Conservation (phyloP, 2,113 vertebrate genomes). For the Sula dactylatra region DNA sequence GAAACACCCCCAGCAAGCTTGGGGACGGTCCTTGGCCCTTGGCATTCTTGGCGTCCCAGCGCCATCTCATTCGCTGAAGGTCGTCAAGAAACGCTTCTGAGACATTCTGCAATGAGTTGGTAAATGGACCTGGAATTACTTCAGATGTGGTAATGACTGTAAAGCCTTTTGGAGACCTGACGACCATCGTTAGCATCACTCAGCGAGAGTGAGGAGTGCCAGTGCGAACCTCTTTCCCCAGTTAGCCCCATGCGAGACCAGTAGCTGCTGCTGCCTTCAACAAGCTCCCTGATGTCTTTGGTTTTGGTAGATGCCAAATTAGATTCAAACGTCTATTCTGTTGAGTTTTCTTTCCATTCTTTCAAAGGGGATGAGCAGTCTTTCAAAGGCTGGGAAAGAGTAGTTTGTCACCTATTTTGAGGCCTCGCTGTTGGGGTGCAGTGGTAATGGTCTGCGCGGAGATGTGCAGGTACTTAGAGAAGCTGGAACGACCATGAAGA, state of each 20-base stretch:
- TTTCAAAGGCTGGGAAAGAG: not conserved
- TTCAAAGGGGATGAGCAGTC: not conserved
- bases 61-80: not conserved
- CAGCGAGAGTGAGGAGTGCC: not conserved
- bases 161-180: not conserved
- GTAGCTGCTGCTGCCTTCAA: accelerated
- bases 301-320: not conserved
- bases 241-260: not conserved
- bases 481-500: not conserved
- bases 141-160: accelerated
- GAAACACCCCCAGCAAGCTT: not conserved
- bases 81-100: not conserved
- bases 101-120: not conserved
- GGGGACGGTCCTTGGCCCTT: not conserved
- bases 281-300: accelerated
- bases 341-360: not conserved
- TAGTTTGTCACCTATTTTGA: not conserved
- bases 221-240: accelerated
- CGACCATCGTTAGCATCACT: accelerated
- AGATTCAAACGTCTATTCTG: not conserved
- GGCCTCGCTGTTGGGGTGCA: not conserved
- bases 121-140: not conserved
- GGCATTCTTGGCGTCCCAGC: not conserved
- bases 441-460: not conserved
- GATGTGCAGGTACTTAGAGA: not conserved